Base-by-base conservation (phyloP, 2,113 vertebrate species). In the Oreotragus oreotragus region DNA sequence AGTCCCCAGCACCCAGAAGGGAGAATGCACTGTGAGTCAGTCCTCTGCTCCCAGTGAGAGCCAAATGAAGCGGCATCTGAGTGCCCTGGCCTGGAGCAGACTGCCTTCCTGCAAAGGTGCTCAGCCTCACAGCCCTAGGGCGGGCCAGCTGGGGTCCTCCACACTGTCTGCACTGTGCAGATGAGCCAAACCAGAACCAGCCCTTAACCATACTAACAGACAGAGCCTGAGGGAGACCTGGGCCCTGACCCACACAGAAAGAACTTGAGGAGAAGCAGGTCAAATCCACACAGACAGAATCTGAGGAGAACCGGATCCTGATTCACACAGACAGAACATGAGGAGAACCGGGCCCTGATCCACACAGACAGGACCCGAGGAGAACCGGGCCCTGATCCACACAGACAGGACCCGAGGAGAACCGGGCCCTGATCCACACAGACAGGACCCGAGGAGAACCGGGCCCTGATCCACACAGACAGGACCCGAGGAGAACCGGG, bases 401-500 rank as follows among this genome's bases (percentile, higher is more conserved):
- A 49, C 45, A 49, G 43, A 30, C 27, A 30, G 27, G 0, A 30
- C 15, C 8, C 11, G 15, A 49, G 76, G 13, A 30, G 45, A 49
- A 49, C 45, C 0, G 4, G 27, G 1, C 4, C 43, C 76, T 79
- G 28, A 79, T 45, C 43, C 43, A 77, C 43, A 77, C 13, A 47
- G 2, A 77, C 43, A 77, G 14, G 1, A 10, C 0, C 4, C 0
- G 4, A 70, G 25, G 13, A 76, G 27, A 47, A 79, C 21, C 1
- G 0, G n/a, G 0, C 0, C 36, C n/a, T 73, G n/a, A 73, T 23
- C 19, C 66, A 73, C 19, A 73, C 36, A 73, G 19, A 39, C 66
- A 70, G n/a, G 23, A 9, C 8, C 2, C 4, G 33, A 66, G 7
- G 39, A 45, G 25, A 77, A 77, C 1, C 0, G 0, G 14, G 2